These are phyloP conservation scores for Gila orcuttii DNA, from an alignment of 2,113 vertebrate genomes.

Conservation along the genomic window DNA sequence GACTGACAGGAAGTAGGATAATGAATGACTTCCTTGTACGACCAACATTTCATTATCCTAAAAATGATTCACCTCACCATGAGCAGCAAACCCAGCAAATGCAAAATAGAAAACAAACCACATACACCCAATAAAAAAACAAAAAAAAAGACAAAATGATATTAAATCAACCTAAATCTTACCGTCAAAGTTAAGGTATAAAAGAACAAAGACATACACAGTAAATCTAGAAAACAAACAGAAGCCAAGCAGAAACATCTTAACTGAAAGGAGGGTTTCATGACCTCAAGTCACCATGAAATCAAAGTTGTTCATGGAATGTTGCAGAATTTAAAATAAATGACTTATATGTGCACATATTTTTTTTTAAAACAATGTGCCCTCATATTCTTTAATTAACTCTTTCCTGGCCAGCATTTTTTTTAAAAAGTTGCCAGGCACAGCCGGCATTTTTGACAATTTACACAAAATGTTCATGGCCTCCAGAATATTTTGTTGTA, in stretches of 20 bases:
- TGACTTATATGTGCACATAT: too few relatives aligned
- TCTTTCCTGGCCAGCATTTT: too few relatives aligned
- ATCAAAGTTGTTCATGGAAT: too few relatives aligned
- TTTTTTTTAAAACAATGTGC: too few relatives aligned
- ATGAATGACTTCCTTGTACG: constrained; percentile 17
- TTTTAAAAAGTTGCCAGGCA: too few relatives aligned
- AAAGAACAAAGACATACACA: not conserved
- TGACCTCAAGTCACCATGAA: too few relatives aligned
- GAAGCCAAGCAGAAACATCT: not conserved
- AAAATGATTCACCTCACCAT: constrained; percentile 1
- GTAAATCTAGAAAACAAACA: not conserved
- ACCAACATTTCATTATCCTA: not conserved
- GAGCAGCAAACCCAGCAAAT: not conserved
- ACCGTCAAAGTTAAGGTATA: too few relatives aligned
- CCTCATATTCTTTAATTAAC: too few relatives aligned
- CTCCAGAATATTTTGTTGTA: too few relatives aligned
- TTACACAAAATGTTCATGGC: too few relatives aligned
- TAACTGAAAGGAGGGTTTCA: not conserved
- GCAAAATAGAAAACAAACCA: not conserved
- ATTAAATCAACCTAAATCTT: not conserved
- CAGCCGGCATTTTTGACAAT: too few relatives aligned
- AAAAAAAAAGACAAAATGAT: not conserved
- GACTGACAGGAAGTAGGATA: constrained; percentile 24
- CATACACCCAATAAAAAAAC: not conserved
- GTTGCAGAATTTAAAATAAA: too few relatives aligned